phyloP scores from a whole-genome alignment of 2,113 vertebrate genomes.

The Zosterops japonicus region DNA sequence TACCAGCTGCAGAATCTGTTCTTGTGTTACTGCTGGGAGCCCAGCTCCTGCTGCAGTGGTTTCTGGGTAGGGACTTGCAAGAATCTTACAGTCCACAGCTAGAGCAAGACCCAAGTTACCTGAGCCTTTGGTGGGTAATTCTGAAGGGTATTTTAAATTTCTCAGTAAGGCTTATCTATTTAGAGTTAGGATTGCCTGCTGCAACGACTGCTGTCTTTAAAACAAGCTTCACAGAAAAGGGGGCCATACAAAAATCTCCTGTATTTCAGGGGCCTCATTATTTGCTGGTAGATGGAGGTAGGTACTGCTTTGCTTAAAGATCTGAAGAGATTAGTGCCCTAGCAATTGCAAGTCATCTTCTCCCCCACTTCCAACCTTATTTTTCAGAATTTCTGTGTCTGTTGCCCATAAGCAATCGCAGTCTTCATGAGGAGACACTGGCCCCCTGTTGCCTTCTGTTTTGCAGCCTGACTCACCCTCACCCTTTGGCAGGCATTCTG shows the following conservation, averaged over 20 bases:
- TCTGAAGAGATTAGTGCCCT: neutral
- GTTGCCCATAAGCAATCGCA: neutral
- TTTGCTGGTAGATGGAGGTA: neutral
- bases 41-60: neutral
- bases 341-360: neutral
- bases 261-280: neutral
- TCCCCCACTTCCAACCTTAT: neutral
- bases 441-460: neutral
- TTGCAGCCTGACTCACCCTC: neutral
- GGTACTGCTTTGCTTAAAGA: neutral
- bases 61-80: neutral
- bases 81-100: neutral
- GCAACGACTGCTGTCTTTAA: neutral
- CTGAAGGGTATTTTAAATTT: neutral
- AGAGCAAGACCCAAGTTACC: neutral
- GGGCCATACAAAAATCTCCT: neutral
- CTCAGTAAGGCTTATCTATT: neutral
- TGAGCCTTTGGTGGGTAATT: neutral
- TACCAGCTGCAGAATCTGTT: neutral
- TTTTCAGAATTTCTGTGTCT: neutral
- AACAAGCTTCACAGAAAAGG: neutral
- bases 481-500: neutral
- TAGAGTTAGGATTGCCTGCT: neutral
- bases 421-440: neutral
- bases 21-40: neutral